phyloP scores from a whole-genome alignment of 2,797 vertebrate genomes.

The Prionace glauca region DNA sequence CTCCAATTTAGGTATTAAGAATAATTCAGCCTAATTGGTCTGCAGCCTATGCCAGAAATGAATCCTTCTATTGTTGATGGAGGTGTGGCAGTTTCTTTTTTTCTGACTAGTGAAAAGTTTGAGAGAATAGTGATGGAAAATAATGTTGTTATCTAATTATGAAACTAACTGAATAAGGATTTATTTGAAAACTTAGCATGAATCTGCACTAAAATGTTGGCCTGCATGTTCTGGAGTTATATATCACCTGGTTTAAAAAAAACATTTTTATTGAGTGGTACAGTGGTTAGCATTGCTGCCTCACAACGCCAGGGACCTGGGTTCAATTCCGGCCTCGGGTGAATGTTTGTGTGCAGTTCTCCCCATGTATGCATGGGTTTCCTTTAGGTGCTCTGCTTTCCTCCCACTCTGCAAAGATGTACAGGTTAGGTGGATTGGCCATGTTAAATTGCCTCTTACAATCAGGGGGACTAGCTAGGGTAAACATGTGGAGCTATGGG shows the following conservation, averaged over 20 bases:
- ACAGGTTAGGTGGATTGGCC: too few species aligned
- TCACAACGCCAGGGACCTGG: too few species aligned
- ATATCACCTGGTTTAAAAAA: not conserved
- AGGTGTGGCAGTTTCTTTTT: not conserved
- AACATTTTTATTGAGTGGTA: not conserved
- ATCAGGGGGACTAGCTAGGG: too few species aligned
- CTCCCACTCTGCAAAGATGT: too few species aligned
- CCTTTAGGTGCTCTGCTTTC: too few species aligned
- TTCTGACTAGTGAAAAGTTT: not conserved
- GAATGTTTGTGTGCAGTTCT: too few species aligned
- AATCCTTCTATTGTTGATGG: not conserved
- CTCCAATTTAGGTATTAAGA: not conserved
- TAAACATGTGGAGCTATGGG: too few species aligned
- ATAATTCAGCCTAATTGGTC: not conserved
- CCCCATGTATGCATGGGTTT: too few species aligned
- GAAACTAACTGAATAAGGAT: not conserved
- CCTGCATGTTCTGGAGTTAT: not conserved
- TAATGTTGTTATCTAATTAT: not conserved
- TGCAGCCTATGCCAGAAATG: not conserved
- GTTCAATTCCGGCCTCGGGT: too few species aligned
- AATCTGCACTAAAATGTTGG: constrained; percentile 5
- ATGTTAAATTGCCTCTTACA: too few species aligned
- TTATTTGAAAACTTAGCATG: not conserved
- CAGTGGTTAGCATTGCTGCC: too few species aligned
- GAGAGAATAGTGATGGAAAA: not conserved